Evolutionary conservation across 2,888 invertebrate genomes (phyloP), one percentile per base, ranked within the genome.

Genomic region (Lapara coniferarum): DNA sequence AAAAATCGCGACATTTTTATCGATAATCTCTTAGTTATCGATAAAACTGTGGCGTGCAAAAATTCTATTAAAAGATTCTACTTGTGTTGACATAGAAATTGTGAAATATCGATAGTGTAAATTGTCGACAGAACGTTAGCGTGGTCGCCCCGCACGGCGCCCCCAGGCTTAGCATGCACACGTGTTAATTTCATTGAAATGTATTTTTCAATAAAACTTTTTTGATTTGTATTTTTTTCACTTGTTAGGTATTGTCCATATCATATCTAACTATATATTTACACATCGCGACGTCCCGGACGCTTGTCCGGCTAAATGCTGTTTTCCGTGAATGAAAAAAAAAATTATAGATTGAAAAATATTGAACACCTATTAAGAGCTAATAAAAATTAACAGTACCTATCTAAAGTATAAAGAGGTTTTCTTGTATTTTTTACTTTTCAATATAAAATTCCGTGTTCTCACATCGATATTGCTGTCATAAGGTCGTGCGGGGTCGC

Each of bases 211-310:
- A 92, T 89, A 92, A 92, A 92, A 90, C 89, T 89, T 87, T 90
- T 81, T 79, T 67, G 52, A 46, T 69, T 69, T 44, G n/a, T 70
- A 59, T 53, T 80, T 84, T 87, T 87, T 91, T 87, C 92, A 93
- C 93, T 92, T 92, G 93, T 93, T 92, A 93, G 92, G 93, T 93
- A 93, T 93, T 92, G 93, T 93, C 93, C 93, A 90, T 91, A 92
- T 89, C 85, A 82, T 90, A 86, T 87, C 92, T 92, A 92, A 86
- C 91, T 89, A 88, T 89, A 87, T 92, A 92, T 93, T 87, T 93
- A 92, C 92, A 92, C 77, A 84, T 80, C 75, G 75, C 77, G 72
- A 72, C 77, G 79, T 73, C 73, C 78, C 73, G 76, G 74, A 76
- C 76, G 75, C 73, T 75, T 75, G 71, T 77, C 75, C 81, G 82